Evolutionary conservation across 2,888 invertebrate species (phyloP).

Genomic region (Heteromyza rotundicornis): DNA sequence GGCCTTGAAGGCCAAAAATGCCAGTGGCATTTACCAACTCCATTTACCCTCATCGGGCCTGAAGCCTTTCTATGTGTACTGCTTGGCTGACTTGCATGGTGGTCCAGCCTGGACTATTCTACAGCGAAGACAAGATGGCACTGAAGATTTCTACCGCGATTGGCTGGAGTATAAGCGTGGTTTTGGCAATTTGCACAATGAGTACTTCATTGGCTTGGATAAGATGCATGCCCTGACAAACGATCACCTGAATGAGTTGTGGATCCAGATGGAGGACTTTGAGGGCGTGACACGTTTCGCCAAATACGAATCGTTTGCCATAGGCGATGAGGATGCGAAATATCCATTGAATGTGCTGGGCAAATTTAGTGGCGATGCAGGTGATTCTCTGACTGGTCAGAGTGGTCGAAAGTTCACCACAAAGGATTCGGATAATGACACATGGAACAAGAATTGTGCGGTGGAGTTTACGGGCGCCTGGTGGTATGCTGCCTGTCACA

Average conservation of each 20-base stretch:
- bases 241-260: slow-evolving; percentile 63
- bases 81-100: slow-evolving; percentile 63
- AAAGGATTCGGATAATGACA: slow-evolving; percentile 70
- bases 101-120: slow-evolving; percentile 74
- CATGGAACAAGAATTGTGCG: slow-evolving; percentile 72
- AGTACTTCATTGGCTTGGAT: slow-evolving; percentile 74
- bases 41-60: slow-evolving; percentile 61
- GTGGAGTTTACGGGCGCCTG: slow-evolving; percentile 71
- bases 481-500: slow-evolving; percentile 76
- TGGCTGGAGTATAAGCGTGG: slow-evolving; percentile 72
- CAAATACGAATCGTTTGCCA: slow-evolving; percentile 69
- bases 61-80: slow-evolving; percentile 65
- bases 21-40: slow-evolving; percentile 69
- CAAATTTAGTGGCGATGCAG: slow-evolving; percentile 68
- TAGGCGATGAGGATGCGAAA: slow-evolving; percentile 70
- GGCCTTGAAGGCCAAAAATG: no score
- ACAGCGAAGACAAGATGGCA: slow-evolving; percentile 70
- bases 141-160: slow-evolving; percentile 68
- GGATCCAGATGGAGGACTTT: slow-evolving; percentile 69
- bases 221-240: slow-evolving; percentile 65
- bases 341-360: slow-evolving; percentile 71
- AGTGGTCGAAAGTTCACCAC: slow-evolving; percentile 74
- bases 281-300: slow-evolving; percentile 66
- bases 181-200: slow-evolving; percentile 71
- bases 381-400: slow-evolving; percentile 72